Conservation (phyloP, 2,888 invertebrate genomes). For the Nebria salina region DNA sequence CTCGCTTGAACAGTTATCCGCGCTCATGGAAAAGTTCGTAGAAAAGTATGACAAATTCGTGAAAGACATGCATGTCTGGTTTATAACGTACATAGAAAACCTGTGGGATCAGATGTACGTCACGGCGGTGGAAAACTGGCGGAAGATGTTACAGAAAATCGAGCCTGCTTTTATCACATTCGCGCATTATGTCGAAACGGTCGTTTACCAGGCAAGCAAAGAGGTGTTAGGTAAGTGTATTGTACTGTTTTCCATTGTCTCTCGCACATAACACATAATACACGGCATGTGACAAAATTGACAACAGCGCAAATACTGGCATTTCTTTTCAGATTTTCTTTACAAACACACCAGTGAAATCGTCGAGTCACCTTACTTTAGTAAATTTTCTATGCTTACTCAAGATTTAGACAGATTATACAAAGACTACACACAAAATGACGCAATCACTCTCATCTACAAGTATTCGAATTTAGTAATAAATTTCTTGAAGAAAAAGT, state of each 20-base stretch:
- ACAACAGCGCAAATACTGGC: background rate
- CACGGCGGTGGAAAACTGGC: slow-evolving; percentile 76
- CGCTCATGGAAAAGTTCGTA: slow-evolving; percentile 74
- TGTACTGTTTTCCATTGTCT: background rate
- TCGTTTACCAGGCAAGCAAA: slow-evolving; percentile 77
- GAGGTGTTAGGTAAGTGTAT: slow-evolving; percentile 69
- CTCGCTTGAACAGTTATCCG: slow-evolving; percentile 76
- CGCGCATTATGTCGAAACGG: slow-evolving; percentile 78
- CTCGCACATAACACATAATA: background rate
- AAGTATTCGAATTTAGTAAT: slow-evolving; percentile 77
- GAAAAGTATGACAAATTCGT: slow-evolving; percentile 82
- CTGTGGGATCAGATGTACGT: slow-evolving; percentile 76
- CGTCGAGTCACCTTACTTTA: slow-evolving; percentile 83
- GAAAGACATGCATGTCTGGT: slow-evolving; percentile 77
- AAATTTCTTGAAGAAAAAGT: slow-evolving; percentile 74
- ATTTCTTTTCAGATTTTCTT: slow-evolving; percentile 71
- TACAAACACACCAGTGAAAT: slow-evolving; percentile 82
- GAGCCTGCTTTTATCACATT: slow-evolving; percentile 83
- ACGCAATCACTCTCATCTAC: slow-evolving; percentile 79
- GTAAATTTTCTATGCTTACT: slow-evolving; percentile 80
- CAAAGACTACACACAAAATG: slow-evolving; percentile 80
- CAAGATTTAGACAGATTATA: slow-evolving; percentile 84
- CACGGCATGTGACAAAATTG: background rate
- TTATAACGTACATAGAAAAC: slow-evolving; percentile 76
- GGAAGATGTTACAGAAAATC: slow-evolving; percentile 74